Evolutionary conservation across 2,797 vertebrate genomes (phyloP), one percentile per base, ranked within the genome.

Genomic region (Helarctos malayanus): DNA sequence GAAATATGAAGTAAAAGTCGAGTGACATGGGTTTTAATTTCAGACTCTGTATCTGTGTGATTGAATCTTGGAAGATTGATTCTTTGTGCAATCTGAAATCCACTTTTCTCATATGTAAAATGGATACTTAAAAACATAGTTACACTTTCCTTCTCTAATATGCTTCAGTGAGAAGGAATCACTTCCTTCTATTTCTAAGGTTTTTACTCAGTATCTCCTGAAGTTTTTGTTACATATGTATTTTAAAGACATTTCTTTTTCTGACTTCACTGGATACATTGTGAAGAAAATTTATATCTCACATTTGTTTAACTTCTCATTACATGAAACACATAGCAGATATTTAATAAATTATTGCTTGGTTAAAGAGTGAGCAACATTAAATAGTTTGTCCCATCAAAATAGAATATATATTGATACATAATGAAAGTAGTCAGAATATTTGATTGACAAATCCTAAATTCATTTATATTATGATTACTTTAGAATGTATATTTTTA

Each of bases 291-390:
- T 92, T n/a, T 71, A 2, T 47, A 35, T 63, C 25, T 59, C 15
- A 87, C 2, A 57, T 2, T 18, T 65, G 15, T 59, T 91, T 76
- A 91, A 81, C 3, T 90, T 93, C 83, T 82, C 27, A 92, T 63
- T 76, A 80, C 65, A 45, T 75, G 71, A 82, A 8, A 59, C n/a
- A 90, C 14, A 81, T 75, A 68, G 27, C 2, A 94, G 16, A 27
- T 71, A 76, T 82, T 91, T 82, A 95, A 68, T 73, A 63, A 91
- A 91, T 71, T 91, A 41, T 93, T 91, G 0, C 78, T 75, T 2
- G 89, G 56, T 57, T 93, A 59, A 63, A 86, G 59, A 84, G 85
- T 76, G 29, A 95, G 85, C 27, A 59, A 88, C 27, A 59, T 68
- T 35, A 69, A 49, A 47, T 71, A 89, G 89, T 89, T 81, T 89